phyloP scores from a whole-genome alignment of 64 coral and sea anemone genomes.

The Stichodactyla helianthus region DNA sequence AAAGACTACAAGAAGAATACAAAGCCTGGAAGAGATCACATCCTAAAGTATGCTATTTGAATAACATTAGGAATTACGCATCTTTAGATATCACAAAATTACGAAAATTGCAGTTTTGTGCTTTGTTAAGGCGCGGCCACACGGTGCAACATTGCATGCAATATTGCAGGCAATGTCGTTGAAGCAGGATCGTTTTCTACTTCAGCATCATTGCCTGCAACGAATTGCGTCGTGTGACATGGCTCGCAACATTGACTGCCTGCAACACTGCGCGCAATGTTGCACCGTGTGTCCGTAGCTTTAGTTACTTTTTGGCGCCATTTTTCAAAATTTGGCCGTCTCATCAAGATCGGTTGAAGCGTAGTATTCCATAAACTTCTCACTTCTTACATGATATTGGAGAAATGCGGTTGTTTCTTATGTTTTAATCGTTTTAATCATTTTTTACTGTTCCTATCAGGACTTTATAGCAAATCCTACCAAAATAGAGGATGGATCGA shows the following conservation, averaged over 20 bases:
- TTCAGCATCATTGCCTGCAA: no score
- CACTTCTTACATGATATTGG: not conserved
- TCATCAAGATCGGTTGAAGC: no score
- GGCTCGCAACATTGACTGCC: no score
- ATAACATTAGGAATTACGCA: not conserved
- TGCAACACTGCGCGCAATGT: no score
- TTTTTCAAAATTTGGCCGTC: not conserved
- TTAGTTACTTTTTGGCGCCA: not conserved
- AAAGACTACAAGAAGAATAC: slow-evolving; percentile 76
- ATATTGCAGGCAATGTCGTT: no score
- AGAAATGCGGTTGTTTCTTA: not conserved
- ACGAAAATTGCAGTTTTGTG: not conserved
- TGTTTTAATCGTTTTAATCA: no score
- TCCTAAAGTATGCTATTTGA: slow-evolving; percentile 34
- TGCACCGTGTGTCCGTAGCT: no score
- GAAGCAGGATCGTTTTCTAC: no score
- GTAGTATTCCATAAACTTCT: not conserved
- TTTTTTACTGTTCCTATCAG: slow-evolving; percentile 14
- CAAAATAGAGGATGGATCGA: slow-evolving; percentile 34
- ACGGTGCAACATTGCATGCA: no score
- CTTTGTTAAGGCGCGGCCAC: no score
- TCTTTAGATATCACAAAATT: not conserved
- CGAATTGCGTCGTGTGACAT: no score
- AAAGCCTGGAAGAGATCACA: slow-evolving; percentile 78
- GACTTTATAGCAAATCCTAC: slow-evolving; percentile 68